Conservation (phyloP, 2,113 vertebrate genomes). For the Nansenia antarctica region DNA sequence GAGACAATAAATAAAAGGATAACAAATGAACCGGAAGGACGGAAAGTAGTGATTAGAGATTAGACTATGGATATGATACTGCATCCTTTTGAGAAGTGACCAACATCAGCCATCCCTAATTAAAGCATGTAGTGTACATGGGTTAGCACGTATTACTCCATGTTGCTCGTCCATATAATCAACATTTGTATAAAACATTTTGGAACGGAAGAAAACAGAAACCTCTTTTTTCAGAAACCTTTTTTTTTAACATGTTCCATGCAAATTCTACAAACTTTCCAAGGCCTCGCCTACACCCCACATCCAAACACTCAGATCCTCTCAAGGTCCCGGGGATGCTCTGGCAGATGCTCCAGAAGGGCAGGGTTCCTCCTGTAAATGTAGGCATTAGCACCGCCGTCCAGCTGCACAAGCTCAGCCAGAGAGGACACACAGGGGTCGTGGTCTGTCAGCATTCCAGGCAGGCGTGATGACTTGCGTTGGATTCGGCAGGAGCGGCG, state of each 20-base stretch:
- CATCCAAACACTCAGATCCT: conserved; percentile 33
- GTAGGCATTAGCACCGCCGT: conserved; percentile 71
- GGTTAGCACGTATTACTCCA: not conserved
- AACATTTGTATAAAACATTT: not conserved
- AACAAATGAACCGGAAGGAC: too few species aligned
- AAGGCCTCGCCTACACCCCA: not conserved
- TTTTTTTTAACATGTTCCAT: conserved; percentile 17
- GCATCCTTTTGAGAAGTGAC: too few species aligned
- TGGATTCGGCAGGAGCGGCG: conserved; percentile 89
- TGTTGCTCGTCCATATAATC: not conserved
- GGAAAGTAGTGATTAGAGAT: too few species aligned
- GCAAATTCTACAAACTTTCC: not conserved
- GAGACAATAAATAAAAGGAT: too few species aligned
- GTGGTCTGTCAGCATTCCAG: conserved; percentile 77
- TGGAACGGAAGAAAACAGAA: not conserved
- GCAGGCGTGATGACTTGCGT: conserved; percentile 72
- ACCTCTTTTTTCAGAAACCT: not conserved
- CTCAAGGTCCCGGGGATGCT: conserved; percentile 30
- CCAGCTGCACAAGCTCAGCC: conserved; percentile 80
- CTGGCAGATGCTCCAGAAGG: conserved; percentile 55
- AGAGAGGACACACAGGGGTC: conserved; percentile 82
- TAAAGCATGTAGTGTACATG: not conserved
- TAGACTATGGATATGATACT: too few species aligned
- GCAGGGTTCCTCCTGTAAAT: conserved; percentile 78
- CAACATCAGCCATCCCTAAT: not conserved